Percentiles rank a stretch among this genome's conserved stretches.
phyloP scores from a whole-genome alignment of 2,113 vertebrate genomes.

The Tragelaphus scriptus region DNA sequence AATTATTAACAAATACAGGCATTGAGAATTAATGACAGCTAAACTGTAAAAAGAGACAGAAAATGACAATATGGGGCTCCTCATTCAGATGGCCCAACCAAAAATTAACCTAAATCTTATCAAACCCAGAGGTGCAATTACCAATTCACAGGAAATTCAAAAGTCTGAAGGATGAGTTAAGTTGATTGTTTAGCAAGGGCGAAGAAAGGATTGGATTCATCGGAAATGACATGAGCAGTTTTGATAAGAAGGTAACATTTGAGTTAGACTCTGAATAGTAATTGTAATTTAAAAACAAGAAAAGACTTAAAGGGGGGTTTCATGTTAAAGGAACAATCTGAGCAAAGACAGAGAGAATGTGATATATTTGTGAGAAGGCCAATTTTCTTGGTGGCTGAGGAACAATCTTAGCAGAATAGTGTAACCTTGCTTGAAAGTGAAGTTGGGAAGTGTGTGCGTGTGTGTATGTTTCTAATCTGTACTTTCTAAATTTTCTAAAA shows the following conservation, averaged over 20 bases:
- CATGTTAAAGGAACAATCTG: neutral
- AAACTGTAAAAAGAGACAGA: neutral
- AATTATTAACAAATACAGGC: neutral
- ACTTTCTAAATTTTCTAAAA: conserved; percentile 1
- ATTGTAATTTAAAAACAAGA: neutral
- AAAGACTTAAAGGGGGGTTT: neutral
- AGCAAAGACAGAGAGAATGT: neutral
- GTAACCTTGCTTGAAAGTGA: neutral
- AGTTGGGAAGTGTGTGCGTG: neutral
- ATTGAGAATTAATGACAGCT: neutral
- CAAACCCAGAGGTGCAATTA: neutral
- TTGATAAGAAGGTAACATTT: neutral
- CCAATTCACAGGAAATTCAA: neutral
- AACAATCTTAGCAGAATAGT: neutral
- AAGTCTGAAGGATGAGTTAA: neutral
- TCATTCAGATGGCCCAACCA: neutral
- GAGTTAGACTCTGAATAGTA: neutral
- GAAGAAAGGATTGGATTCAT: neutral
- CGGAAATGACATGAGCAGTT: neutral
- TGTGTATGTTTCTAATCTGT: neutral
- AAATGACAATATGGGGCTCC: neutral
- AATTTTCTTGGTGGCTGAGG: neutral
- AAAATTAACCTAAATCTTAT: neutral
- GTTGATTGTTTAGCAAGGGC: neutral
- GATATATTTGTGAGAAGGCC: neutral